phyloP scores from a whole-genome alignment of 2,888 invertebrate species.

The Drosophila robusta region DNA sequence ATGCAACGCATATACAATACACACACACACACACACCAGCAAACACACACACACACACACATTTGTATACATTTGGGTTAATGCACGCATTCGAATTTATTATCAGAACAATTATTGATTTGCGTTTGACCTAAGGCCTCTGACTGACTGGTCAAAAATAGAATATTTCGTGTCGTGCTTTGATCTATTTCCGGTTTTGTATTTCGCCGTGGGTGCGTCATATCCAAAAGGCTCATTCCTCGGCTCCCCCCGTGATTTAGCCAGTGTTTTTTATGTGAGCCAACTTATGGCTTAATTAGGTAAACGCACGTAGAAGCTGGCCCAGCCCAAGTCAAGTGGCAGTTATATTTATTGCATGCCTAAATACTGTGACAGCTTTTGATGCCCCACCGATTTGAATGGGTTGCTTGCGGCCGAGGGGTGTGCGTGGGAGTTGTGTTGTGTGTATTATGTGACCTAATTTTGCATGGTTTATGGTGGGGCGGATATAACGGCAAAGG shows the following conservation, averaged over 20 bases:
- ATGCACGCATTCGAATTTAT: conserved; percentile 55
- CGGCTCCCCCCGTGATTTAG: conserved; percentile 30
- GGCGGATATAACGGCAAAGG: conserved; percentile 17
- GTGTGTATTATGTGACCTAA: conserved; percentile 61
- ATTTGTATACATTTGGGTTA: conserved; percentile 50
- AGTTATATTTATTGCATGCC: conserved; percentile 48
- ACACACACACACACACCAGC: conserved; percentile 11
- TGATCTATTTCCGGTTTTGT: conserved; percentile 58
- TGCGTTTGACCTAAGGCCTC: conserved; percentile 30
- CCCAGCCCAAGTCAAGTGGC: conserved; percentile 44
- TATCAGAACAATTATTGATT: conserved; percentile 58
- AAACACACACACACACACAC: conserved; percentile 13
- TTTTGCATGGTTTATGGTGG: conserved; percentile 29
- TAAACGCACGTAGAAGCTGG: conserved; percentile 50
- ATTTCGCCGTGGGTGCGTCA: conserved; percentile 39
- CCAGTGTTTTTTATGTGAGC: conserved; percentile 11
- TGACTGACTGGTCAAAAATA: conserved; percentile 51
- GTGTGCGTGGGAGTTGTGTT: conserved; percentile 35
- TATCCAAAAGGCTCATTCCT: conserved; percentile 32
- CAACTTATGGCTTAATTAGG: conserved; percentile 63
- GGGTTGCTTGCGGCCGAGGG: background rate
- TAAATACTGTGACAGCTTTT: conserved; percentile 29
- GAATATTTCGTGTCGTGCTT: conserved; percentile 28
- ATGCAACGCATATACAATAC: conserved; percentile 35
- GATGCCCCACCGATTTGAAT: conserved; percentile 16